Percentiles rank a stretch among this genome's conserved stretches.
Evolutionary conservation across 1,140 invertebrate genomes (phyloP).

Genomic region (Saccostrea glomerata): DNA sequence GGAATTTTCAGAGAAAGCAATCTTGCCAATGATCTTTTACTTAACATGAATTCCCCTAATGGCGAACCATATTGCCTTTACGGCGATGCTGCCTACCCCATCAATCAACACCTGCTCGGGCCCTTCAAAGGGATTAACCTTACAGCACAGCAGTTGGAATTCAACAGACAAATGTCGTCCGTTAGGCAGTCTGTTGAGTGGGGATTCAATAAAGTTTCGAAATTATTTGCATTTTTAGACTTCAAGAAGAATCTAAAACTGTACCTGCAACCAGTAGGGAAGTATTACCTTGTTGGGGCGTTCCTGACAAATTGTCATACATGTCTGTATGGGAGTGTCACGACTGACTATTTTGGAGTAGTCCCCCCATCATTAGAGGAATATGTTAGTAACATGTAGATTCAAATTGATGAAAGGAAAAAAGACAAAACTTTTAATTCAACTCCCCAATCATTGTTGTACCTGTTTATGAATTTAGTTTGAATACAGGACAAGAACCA

Average conservation of each 20-base stretch:
- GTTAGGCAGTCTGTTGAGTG: background rate
- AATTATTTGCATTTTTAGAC: background rate
- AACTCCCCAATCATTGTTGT: too few relatives aligned
- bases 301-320: background rate
- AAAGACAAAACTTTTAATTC: too few relatives aligned
- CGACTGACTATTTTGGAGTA: background rate
- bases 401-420: too few relatives aligned
- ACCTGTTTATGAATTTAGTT: too few relatives aligned
- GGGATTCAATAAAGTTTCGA: background rate
- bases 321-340: background rate
- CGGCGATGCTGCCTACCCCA: conserved; percentile 34
- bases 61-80: too few relatives aligned
- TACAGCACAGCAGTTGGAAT: too few relatives aligned
- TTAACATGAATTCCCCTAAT: too few relatives aligned
- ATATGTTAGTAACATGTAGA: background rate
- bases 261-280: background rate
- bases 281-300: background rate
- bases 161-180: background rate
- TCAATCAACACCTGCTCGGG: background rate
- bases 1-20: conserved; percentile 34
- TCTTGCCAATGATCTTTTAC: background rate
- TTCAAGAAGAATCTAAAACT: conserved; percentile 6
- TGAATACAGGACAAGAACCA: too few relatives aligned
- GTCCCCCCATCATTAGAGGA: background rate
- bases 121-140: too few relatives aligned